A percentile compares a stretch with the other conserved stretches of the same genome.
Evolutionary conservation across 2,888 invertebrate species (phyloP).

Genomic region (Campoletis raptor): DNA sequence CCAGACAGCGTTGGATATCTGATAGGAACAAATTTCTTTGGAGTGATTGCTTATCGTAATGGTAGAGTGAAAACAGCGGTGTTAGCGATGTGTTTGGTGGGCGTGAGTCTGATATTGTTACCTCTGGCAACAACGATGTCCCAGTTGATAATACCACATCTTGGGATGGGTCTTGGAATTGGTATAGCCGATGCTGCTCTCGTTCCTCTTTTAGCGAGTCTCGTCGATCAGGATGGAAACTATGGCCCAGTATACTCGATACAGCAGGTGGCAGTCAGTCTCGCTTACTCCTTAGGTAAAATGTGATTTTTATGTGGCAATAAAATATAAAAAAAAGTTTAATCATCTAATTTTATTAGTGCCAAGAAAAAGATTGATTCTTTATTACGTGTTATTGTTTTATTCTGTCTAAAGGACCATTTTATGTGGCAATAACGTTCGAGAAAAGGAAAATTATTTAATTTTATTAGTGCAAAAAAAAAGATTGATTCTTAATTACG

Average conservation of each 20-base stretch:
- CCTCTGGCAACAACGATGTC: conserved; percentile 88
- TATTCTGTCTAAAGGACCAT: conserved; percentile 87
- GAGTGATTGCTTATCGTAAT: conserved; percentile 88
- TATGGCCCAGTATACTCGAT: conserved; percentile 94
- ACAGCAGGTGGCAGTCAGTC: conserved; percentile 92
- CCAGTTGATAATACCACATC: conserved; percentile 91
- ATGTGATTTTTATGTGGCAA: neutral
- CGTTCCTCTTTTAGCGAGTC: conserved; percentile 91
- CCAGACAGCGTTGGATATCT: conserved; percentile 95
- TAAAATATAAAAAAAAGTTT: neutral
- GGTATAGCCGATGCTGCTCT: conserved; percentile 93
- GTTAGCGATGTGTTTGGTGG: conserved; percentile 88
- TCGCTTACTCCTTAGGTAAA: conserved; percentile 92
- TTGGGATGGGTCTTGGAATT: conserved; percentile 92
- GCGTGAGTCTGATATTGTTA: conserved; percentile 88
- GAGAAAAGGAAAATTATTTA: too few relatives aligned
- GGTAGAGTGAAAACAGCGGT: conserved; percentile 89
- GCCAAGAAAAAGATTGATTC: neutral
- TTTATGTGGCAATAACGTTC: neutral
- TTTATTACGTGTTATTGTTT: neutral
- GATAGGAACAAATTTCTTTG: conserved; percentile 92
- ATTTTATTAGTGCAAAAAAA: too few relatives aligned
- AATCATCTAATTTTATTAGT: conserved; percentile 1
- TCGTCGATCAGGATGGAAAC: conserved; percentile 89
- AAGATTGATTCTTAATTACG: too few relatives aligned